Evolutionary conservation across 2,113 vertebrate genomes (phyloP).

Genomic region (Naja naja): DNA sequence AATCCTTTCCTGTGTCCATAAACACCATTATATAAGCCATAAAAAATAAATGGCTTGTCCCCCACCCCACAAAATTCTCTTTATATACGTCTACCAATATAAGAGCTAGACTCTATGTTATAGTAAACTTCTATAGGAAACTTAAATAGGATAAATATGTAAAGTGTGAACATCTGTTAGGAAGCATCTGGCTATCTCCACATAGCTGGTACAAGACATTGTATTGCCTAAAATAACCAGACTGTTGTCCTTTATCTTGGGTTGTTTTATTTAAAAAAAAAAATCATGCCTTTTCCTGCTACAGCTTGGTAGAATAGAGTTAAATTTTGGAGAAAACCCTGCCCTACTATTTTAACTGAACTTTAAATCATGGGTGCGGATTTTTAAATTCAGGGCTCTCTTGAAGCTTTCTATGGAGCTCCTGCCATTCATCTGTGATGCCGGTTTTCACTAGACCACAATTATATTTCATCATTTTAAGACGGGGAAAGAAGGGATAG

Average conservation of each 20-base stretch:
- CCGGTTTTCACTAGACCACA: neutral
- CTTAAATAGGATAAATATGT: neutral
- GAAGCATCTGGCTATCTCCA: neutral
- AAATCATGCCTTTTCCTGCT: neutral
- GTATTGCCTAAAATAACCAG: neutral
- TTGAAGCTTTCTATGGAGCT: neutral
- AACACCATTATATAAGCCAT: neutral
- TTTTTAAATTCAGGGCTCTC: neutral
- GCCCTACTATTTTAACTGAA: neutral
- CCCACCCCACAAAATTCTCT: neutral
- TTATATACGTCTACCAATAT: neutral
- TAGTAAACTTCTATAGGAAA: neutral
- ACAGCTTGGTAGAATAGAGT: neutral
- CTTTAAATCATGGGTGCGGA: neutral
- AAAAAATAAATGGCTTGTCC: neutral
- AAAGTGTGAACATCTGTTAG: neutral
- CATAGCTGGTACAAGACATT: neutral
- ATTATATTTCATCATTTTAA: neutral
- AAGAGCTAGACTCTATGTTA: neutral
- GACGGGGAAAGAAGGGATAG: neutral
- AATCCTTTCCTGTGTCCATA: neutral
- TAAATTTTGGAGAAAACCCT: neutral
- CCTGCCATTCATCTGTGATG: neutral
- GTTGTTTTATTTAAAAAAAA: neutral
- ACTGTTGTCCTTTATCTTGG: neutral